Conservation (phyloP, 2,797 vertebrate genomes). For the Takifugu rubripes region DNA sequence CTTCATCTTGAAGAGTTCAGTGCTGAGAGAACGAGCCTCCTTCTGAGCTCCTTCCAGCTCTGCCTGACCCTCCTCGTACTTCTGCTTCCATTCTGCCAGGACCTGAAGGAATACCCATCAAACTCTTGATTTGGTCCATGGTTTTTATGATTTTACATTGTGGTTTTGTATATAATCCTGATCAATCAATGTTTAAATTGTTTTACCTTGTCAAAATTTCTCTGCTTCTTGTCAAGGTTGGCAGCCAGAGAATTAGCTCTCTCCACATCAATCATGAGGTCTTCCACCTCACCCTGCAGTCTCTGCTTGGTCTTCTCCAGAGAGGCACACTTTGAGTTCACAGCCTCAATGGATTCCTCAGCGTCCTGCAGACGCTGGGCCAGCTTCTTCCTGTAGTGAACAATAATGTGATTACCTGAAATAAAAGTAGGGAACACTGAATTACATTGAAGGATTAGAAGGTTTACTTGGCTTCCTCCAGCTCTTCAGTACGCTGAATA, state of each 20-base stretch:
- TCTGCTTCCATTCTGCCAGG: conserved; percentile 74
- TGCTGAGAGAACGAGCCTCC: conserved; percentile 79
- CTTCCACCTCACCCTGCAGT: conserved; percentile 85
- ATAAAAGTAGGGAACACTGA: background rate
- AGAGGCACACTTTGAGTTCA: conserved; percentile 84
- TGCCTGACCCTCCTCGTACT: conserved; percentile 80
- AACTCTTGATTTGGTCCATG: background rate
- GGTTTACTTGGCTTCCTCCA: conserved; percentile 82
- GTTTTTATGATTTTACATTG: background rate
- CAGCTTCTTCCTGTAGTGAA: conserved; percentile 79
- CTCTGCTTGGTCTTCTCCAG: conserved; percentile 89
- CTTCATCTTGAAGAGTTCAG: conserved; percentile 70
- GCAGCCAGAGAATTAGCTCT: conserved; percentile 79
- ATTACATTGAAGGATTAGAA: background rate
- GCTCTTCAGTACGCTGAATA: conserved; percentile 84
- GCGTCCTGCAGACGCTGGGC: conserved; percentile 85
- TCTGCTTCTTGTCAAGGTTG: conserved; percentile 85
- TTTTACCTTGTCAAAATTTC: conserved; percentile 84
- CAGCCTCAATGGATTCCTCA: conserved; percentile 83
- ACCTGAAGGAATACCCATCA: background rate
- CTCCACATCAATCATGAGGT: conserved; percentile 87
- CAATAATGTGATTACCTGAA: background rate
- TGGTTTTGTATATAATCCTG: no score
- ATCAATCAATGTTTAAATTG: background rate
- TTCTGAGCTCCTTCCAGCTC: conserved; percentile 83